Conservation (phyloP, 2,888 invertebrate genomes). For the Agriotes lineatus region DNA sequence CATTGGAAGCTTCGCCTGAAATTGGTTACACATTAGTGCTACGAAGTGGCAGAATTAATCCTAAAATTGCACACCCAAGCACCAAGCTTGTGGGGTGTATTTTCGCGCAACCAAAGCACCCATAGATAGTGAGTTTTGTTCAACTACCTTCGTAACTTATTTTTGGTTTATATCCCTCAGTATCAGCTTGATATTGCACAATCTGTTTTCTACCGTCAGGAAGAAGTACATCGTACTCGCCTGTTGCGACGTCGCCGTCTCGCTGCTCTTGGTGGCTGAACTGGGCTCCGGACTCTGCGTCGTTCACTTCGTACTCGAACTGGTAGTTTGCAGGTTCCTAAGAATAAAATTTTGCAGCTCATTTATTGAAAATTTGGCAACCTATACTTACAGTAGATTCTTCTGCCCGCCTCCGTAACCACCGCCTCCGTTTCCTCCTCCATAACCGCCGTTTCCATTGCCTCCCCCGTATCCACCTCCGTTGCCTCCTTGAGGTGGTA, state of each 20-base stretch:
- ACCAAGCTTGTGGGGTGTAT: neutral
- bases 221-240: slow-evolving; percentile 88
- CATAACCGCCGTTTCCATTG: slow-evolving; percentile 47
- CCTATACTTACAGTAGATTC: no score
- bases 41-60: no score
- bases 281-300: slow-evolving; percentile 81
- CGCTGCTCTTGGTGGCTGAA: slow-evolving; percentile 88
- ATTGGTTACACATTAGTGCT: no score
- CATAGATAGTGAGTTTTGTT: slow-evolving; percentile 60
- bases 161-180: slow-evolving; percentile 85
- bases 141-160: slow-evolving; percentile 82
- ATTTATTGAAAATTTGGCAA: no score
- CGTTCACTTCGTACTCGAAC: slow-evolving; percentile 88
- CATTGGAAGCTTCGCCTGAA: slow-evolving; percentile 33
- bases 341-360: no score
- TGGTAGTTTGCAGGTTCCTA: slow-evolving; percentile 90
- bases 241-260: slow-evolving; percentile 85
- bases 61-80: slow-evolving; percentile 15
- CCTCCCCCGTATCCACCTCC: slow-evolving; percentile 45
- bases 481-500: slow-evolving; percentile 26
- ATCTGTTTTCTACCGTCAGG: slow-evolving; percentile 90
- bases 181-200: slow-evolving; percentile 87
- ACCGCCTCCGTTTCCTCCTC: no score
- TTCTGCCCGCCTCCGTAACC: slow-evolving; percentile 64
- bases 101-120: slow-evolving; percentile 23